A percentile compares a stretch with the other conserved stretches of the same genome.
These are phyloP conservation scores for Drosophila suboccidentalis DNA, from an alignment of 2,888 invertebrate genomes.

Conservation along the genomic window DNA sequence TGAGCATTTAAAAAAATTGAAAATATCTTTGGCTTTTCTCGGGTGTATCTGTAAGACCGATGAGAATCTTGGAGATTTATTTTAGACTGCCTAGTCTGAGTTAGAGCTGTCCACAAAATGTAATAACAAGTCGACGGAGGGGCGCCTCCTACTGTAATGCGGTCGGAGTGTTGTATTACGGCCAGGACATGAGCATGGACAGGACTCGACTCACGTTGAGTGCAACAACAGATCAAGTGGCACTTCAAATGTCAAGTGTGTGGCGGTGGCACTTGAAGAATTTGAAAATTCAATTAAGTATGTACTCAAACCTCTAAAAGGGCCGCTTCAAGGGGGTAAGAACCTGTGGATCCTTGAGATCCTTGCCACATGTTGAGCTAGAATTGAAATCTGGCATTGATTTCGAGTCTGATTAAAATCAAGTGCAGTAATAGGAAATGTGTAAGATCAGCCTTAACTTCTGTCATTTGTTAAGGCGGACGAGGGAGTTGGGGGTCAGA, in stretches of 20 bases:
- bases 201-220: slow-evolving; percentile 33
- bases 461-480: background rate
- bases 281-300: slow-evolving; percentile 50
- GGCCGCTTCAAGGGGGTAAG: slow-evolving; percentile 12
- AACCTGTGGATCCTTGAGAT: slow-evolving; percentile 20
- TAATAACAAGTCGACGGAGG: slow-evolving; percentile 35
- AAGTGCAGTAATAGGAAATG: background rate
- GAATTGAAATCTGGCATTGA: slow-evolving; percentile 29
- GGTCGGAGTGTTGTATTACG: slow-evolving; percentile 28
- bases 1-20: too few relatives aligned
- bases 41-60: too few relatives aligned
- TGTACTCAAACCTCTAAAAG: slow-evolving; percentile 1
- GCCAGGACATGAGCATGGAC: slow-evolving; percentile 5
- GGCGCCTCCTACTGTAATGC: slow-evolving; percentile 33
- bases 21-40: background rate
- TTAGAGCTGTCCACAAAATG: slow-evolving; percentile 40
- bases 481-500: background rate
- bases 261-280: slow-evolving; percentile 45
- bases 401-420: slow-evolving; percentile 5
- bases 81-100: background rate
- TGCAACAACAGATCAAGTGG: slow-evolving; percentile 11
- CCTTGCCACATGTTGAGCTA: slow-evolving; percentile 18
- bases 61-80: background rate
- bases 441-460: background rate
- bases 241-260: slow-evolving; percentile 54